Evolutionary conservation across 2,113 vertebrate genomes (phyloP).

Genomic region (Lampris megalopsis): DNA sequence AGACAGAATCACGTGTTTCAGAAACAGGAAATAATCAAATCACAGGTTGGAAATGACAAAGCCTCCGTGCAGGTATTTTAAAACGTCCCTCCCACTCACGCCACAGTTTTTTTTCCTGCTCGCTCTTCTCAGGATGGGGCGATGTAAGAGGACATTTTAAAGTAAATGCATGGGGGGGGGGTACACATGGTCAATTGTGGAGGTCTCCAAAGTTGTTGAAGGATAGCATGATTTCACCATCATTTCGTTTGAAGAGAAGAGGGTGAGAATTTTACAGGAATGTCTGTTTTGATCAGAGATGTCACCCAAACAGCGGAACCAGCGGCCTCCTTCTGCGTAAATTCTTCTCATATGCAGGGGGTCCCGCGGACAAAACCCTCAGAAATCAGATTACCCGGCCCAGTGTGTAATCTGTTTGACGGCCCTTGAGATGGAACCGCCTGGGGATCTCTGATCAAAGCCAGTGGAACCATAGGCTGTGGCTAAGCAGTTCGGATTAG

Average conservation of each 20-base stretch:
- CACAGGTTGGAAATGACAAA: slow-evolving; percentile 36
- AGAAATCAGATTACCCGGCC: background rate
- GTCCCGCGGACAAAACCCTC: background rate
- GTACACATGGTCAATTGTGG: slow-evolving; percentile 24
- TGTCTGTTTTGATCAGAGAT: too few species aligned
- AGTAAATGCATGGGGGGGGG: slow-evolving; percentile 10
- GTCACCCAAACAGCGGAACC: background rate
- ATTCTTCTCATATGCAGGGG: background rate
- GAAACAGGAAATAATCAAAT: slow-evolving; percentile 33
- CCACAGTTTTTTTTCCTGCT: too few species aligned
- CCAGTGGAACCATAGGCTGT: slow-evolving; percentile 14
- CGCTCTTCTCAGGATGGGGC: slow-evolving; percentile 2
- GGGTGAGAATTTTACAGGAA: background rate
- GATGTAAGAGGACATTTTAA: slow-evolving; percentile 13
- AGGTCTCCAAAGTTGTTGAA: slow-evolving; percentile 36
- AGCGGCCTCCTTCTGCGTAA: background rate
- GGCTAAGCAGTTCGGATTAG: background rate
- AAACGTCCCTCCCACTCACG: background rate
- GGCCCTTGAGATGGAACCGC: background rate
- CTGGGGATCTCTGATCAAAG: slow-evolving; percentile 26
- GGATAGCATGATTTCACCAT: too few species aligned
- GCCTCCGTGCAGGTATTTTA: background rate
- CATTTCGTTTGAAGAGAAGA: background rate
- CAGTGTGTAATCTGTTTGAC: background rate
- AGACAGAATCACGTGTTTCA: slow-evolving; percentile 64